Conservation (phyloP, 1,140 invertebrate genomes). For the Marisa cornuarietis region DNA sequence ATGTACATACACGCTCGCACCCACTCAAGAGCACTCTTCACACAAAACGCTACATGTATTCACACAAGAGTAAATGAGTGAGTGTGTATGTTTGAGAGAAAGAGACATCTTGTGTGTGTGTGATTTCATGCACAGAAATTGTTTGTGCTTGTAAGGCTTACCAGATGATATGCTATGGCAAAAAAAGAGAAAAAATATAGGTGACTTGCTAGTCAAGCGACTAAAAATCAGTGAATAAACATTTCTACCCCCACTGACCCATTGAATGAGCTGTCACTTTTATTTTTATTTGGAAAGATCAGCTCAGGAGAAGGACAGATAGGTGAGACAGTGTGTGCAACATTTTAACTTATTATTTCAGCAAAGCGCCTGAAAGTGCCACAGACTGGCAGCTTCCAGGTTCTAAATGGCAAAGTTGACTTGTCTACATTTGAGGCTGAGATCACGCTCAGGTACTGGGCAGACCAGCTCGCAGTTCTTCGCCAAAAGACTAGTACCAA, state of each 20-base stretch:
- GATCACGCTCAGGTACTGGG: constrained; percentile 58
- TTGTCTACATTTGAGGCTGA: constrained; percentile 62
- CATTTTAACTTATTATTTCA: constrained; percentile 33
- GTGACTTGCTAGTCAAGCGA: too few relatives aligned
- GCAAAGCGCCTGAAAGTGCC: constrained; percentile 56
- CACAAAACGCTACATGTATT: too few relatives aligned
- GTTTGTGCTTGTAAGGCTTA: too few relatives aligned
- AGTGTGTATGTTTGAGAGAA: neutral
- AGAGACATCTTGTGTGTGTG: neutral
- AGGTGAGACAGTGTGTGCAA: neutral
- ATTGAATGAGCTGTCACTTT: too few relatives aligned
- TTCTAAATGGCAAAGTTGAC: constrained; percentile 65
- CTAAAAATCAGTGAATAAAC: too few relatives aligned
- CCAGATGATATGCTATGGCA: too few relatives aligned
- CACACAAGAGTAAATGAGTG: neutral
- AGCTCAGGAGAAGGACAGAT: too few relatives aligned
- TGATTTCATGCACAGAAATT: neutral
- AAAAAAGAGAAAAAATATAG: too few relatives aligned
- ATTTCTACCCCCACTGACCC: too few relatives aligned
- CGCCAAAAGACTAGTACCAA: constrained; percentile 56
- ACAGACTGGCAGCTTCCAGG: constrained; percentile 61
- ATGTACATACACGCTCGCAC: too few relatives aligned
- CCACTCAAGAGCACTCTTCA: too few relatives aligned
- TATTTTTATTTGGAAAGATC: too few relatives aligned
- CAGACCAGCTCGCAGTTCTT: constrained; percentile 51